phyloP scores from a whole-genome alignment of 1,140 invertebrate species.

The Heliconius hewitsoni region DNA sequence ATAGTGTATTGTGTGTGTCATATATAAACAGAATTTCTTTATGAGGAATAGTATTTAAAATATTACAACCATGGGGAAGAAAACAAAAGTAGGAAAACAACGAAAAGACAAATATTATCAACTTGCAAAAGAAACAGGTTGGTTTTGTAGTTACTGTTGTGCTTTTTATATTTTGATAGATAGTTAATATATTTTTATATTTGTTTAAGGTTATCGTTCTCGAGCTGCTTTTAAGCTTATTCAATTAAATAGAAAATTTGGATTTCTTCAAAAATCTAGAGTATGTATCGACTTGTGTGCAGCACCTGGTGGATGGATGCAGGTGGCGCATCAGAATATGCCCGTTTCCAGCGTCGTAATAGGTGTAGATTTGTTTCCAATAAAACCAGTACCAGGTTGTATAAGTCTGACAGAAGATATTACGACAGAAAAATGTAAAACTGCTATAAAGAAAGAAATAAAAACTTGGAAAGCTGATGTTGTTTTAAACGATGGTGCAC shows the following conservation, averaged over 20 bases:
- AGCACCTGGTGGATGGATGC: constrained; percentile 99
- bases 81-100: constrained; percentile 98
- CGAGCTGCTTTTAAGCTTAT: constrained; percentile 99
- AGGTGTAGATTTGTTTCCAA: constrained; percentile 97
- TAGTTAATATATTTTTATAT: not conserved
- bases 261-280: constrained; percentile 97
- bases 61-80: constrained; percentile 93
- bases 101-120: constrained; percentile 99
- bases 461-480: constrained; percentile 98
- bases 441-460: constrained; percentile 90
- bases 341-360: constrained; percentile 97
- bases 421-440: constrained; percentile 94
- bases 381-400: constrained; percentile 95
- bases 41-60: not conserved
- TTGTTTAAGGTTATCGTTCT: constrained; percentile 93
- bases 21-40: not conserved
- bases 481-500: constrained; percentile 98
- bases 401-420: constrained; percentile 97
- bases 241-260: constrained; percentile 98
- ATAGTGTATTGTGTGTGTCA: not conserved
- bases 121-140: constrained; percentile 98
- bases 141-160: constrained; percentile 10
- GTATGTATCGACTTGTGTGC: constrained; percentile 99
- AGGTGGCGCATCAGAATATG: constrained; percentile 99
- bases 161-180: constrained; percentile 16